These are phyloP conservation scores for Chrysogorgia sp. DNA, from an alignment of 92 coral and sea anemone species.

Conservation along the genomic window DNA sequence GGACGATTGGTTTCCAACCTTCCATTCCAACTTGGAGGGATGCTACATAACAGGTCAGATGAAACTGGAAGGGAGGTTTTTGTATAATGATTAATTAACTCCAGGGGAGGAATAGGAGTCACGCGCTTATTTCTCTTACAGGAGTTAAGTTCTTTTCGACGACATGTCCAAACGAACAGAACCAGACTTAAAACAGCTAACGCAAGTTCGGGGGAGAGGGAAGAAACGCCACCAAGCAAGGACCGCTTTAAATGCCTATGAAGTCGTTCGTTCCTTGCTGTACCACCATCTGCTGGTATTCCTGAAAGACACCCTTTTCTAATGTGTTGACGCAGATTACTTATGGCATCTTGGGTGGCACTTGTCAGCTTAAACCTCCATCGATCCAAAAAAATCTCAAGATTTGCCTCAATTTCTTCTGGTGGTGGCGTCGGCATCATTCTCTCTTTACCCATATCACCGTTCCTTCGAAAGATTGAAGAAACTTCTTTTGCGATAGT, in stretches of 20 bases:
- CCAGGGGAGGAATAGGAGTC: constrained; percentile 45
- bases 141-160: constrained; percentile 20
- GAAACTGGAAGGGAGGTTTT: too few relatives aligned
- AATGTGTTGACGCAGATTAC: constrained; percentile 56
- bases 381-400: constrained; percentile 47
- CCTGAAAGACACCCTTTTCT: constrained; percentile 62
- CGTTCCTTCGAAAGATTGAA: constrained; percentile 57
- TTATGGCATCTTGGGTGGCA: constrained; percentile 46
- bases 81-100: neutral
- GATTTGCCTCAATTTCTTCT: constrained; percentile 61
- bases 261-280: constrained; percentile 62
- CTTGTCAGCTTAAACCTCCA: constrained; percentile 32
- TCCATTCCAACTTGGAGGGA: too few relatives aligned
- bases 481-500: constrained; percentile 57
- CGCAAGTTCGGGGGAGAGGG: constrained; percentile 67
- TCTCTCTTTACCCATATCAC: constrained; percentile 57
- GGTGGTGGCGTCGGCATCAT: constrained; percentile 56
- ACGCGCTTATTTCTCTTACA: constrained; percentile 40
- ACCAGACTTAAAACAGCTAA: constrained; percentile 56
- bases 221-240: constrained; percentile 63
- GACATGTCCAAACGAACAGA: constrained; percentile 57
- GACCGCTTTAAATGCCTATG: constrained; percentile 65
- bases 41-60: too few relatives aligned
- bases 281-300: constrained; percentile 66
- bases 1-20: neutral